phyloP scores from a whole-genome alignment of 2,888 invertebrate genomes.

The Cosmopolites sordidus region DNA sequence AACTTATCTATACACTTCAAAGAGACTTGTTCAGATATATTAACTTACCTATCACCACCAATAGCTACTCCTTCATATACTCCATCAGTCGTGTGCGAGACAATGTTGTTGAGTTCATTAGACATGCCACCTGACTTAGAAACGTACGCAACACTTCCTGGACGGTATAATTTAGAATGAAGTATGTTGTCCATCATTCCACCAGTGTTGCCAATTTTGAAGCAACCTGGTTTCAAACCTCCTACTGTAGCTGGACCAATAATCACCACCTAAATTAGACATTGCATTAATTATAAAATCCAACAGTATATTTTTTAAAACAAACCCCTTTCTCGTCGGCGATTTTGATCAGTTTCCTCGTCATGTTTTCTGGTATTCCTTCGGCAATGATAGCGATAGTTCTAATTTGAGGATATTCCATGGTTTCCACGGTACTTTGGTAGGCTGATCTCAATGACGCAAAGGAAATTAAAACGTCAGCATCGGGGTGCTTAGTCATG shows the following conservation, averaged over 20 bases:
- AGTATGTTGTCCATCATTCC: conserved; percentile 99
- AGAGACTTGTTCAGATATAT: too few relatives aligned
- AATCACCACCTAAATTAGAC: conserved; percentile 38
- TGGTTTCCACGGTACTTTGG: conserved; percentile 91
- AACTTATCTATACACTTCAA: too few relatives aligned
- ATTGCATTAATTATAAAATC: not conserved
- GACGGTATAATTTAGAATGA: conserved; percentile 92
- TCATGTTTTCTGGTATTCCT: conserved; percentile 98
- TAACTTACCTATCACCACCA: conserved; percentile 67
- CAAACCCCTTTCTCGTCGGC: conserved; percentile 65
- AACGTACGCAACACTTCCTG: conserved; percentile 97
- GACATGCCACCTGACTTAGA: conserved; percentile 99
- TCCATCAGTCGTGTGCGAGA: conserved; percentile 94
- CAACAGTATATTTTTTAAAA: not conserved
- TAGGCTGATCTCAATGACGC: conserved; percentile 96
- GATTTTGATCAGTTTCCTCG: conserved; percentile 81
- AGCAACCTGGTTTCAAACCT: conserved; percentile 97
- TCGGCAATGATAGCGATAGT: conserved; percentile 98
- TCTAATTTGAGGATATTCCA: conserved; percentile 90
- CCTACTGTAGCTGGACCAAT: conserved; percentile 85
- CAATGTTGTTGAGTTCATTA: conserved; percentile 97
- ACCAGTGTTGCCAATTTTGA: conserved; percentile 99
- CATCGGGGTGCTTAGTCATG: conserved; percentile 90
- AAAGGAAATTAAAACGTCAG: conserved; percentile 94
- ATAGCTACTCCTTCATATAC: conserved; percentile 98